These are phyloP conservation scores for Alloplasta piceator DNA, from an alignment of 2,888 invertebrate genomes.

Conservation along the genomic window DNA sequence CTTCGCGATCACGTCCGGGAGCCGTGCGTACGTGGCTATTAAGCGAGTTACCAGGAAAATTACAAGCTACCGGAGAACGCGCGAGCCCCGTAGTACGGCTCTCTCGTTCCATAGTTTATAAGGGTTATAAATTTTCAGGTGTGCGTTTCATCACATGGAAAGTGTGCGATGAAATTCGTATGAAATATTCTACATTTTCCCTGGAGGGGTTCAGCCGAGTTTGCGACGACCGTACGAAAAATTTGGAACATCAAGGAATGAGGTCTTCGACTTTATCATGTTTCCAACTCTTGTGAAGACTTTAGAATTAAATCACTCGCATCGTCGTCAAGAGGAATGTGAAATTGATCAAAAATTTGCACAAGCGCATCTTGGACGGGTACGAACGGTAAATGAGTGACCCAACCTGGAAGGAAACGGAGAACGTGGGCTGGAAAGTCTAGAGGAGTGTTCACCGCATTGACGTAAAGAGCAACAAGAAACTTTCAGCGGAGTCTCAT, in stretches of 20 bases:
- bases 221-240: neutral
- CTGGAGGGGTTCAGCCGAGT: neutral
- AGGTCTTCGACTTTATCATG: neutral
- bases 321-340: neutral
- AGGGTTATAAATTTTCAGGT: slow-evolving; percentile 54
- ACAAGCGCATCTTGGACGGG: neutral
- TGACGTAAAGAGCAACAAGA: slow-evolving; percentile 41
- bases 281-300: no score
- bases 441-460: slow-evolving; percentile 7
- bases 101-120: slow-evolving; percentile 39
- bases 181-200: neutral
- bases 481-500: slow-evolving; percentile 48
- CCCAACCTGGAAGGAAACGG: neutral
- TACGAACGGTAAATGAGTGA: neutral
- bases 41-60: slow-evolving; percentile 58
- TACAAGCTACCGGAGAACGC: slow-evolving; percentile 53
- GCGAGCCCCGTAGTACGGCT: slow-evolving; percentile 1
- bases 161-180: slow-evolving; percentile 19
- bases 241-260: neutral
- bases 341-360: neutral
- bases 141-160: slow-evolving; percentile 45
- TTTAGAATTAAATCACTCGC: neutral
- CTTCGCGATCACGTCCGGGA: slow-evolving; percentile 64
- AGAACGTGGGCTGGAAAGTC: neutral
- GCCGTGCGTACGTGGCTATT: slow-evolving; percentile 61